Percentiles rank a stretch among this genome's conserved stretches.
phyloP scores from a whole-genome alignment of 2,113 vertebrate species.

The Nannospalax galili region DNA sequence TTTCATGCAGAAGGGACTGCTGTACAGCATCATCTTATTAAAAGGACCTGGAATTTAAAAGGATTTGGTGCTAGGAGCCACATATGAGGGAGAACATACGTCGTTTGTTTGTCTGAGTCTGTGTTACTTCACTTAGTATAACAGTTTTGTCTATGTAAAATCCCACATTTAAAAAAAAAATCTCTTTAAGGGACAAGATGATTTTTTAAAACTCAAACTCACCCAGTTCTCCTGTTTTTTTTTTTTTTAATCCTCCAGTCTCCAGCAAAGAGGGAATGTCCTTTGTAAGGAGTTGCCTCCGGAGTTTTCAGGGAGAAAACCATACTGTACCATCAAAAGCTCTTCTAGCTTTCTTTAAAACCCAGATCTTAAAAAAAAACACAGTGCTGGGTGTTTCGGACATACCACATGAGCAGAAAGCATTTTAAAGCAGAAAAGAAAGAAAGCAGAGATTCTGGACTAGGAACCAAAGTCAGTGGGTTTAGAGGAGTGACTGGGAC shows the following conservation, averaged over 20 bases:
- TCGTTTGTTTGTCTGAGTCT: too few relatives aligned
- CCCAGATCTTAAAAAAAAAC: background rate
- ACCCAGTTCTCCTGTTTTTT: background rate
- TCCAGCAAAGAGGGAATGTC: background rate
- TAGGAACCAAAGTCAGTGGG: background rate
- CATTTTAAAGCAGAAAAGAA: constrained; percentile 5
- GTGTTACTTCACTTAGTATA: too few relatives aligned
- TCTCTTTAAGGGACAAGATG: background rate
- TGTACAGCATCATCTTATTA: too few relatives aligned
- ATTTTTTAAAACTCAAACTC: background rate
- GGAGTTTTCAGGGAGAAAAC: constrained; percentile 36
- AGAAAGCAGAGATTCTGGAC: background rate
- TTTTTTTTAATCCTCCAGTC: background rate
- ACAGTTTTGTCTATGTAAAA: too few relatives aligned
- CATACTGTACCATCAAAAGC: background rate
- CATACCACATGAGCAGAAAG: background rate
- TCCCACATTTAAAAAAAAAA: background rate
- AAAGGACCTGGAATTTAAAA: too few relatives aligned
- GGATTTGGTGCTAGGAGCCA: too few relatives aligned
- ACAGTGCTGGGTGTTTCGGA: background rate
- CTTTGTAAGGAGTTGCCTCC: background rate
- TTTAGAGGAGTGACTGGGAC: background rate
- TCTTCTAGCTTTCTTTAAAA: background rate
- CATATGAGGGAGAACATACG: too few relatives aligned
- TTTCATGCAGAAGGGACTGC: too few relatives aligned